Conservation (phyloP, 2,113 vertebrate genomes). For the Neotragus moschatus region DNA sequence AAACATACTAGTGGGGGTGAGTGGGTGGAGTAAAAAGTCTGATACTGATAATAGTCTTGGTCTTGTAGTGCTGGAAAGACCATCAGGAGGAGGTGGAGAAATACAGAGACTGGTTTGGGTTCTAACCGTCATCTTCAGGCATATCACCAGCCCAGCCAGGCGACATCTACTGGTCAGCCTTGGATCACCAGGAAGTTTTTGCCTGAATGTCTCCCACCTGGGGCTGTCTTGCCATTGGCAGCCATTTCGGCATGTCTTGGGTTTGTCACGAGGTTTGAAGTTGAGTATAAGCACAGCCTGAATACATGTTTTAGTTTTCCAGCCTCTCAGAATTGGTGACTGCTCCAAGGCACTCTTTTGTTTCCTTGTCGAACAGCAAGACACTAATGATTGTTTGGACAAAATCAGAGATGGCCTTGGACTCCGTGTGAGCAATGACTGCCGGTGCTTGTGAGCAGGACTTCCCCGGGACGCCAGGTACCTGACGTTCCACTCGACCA, state of each 20-base stretch:
- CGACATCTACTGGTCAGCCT: not conserved
- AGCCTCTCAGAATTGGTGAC: not conserved
- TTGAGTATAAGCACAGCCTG: not conserved
- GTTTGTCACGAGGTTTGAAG: not conserved
- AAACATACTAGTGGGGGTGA: not conserved
- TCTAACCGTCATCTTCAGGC: not conserved
- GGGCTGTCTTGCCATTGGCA: not conserved
- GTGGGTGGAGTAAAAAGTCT: not conserved
- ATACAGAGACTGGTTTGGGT: not conserved
- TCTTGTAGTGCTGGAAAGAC: not conserved
- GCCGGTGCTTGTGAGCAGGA: not conserved
- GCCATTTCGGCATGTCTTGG: not conserved
- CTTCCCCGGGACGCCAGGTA: not conserved
- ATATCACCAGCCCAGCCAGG: not conserved
- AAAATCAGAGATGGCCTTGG: not conserved
- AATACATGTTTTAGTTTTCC: not conserved
- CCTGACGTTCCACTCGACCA: not conserved
- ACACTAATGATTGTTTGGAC: not conserved
- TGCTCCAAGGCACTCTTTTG: not conserved
- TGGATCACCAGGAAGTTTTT: not conserved
- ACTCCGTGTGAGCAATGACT: not conserved
- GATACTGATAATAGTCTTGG: not conserved
- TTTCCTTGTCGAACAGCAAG: not conserved
- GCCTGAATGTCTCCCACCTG: fast-evolving
- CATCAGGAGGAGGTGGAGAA: not conserved